Evolutionary conservation across 2,113 vertebrate species (phyloP).

Genomic region (Talpa occidentalis): DNA sequence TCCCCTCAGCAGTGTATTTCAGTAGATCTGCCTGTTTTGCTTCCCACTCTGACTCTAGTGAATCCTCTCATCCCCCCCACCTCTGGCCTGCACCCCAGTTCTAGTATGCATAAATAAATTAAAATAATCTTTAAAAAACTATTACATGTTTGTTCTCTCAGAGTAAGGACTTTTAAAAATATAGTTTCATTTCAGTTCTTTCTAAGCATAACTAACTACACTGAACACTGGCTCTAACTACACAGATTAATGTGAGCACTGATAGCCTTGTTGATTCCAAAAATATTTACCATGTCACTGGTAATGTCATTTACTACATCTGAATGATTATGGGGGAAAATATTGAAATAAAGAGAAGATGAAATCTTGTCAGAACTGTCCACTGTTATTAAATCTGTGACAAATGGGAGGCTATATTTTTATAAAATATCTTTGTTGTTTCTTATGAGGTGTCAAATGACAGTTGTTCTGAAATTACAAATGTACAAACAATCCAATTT

Average conservation of each 20-base stretch:
- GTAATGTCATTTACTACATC: neutral
- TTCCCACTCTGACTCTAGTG: too few species aligned
- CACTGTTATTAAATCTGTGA: neutral
- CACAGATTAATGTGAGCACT: neutral
- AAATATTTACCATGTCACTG: neutral
- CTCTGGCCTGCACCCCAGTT: too few species aligned
- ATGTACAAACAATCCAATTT: neutral
- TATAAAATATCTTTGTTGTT: neutral
- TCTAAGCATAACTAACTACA: neutral
- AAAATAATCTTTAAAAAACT: too few species aligned
- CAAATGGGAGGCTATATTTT: neutral
- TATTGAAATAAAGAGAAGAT: neutral
- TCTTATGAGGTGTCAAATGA: neutral
- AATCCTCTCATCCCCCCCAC: too few species aligned
- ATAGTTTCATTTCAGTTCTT: neutral
- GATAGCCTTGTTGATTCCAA: neutral
- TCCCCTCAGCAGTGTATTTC: too few species aligned
- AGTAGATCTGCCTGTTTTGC: too few species aligned
- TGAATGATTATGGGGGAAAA: neutral
- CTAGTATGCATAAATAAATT: too few species aligned
- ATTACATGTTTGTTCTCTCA: neutral
- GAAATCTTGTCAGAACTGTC: neutral
- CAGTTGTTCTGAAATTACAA: conserved; percentile 29
- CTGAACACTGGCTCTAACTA: neutral
- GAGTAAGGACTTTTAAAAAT: neutral